A percentile compares a stretch with the other conserved stretches of the same genome.
Evolutionary conservation across 2,113 vertebrate species (phyloP).

Genomic region (Phasianus colchicus): DNA sequence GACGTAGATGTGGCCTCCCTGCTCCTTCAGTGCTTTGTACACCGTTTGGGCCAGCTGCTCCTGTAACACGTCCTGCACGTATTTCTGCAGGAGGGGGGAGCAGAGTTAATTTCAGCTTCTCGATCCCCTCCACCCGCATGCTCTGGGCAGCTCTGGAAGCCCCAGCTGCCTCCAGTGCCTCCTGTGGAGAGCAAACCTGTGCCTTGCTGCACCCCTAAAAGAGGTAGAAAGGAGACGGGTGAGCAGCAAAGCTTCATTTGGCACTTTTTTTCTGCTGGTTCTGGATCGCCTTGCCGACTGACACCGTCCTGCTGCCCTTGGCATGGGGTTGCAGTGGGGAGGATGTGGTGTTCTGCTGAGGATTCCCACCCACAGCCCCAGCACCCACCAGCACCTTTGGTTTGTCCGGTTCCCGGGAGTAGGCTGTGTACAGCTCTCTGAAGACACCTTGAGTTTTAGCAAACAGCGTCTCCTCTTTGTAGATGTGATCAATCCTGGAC

Average conservation of each 20-base stretch:
- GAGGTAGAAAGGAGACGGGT: accelerated
- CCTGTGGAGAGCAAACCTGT: accelerated
- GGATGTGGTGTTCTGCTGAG: neutral
- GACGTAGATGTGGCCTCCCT: conserved; percentile 95
- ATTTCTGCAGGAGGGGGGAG: conserved; percentile 84
- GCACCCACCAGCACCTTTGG: conserved; percentile 86
- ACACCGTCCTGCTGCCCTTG: neutral
- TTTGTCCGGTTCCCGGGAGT: conserved; percentile 95
- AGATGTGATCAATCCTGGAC: conserved; percentile 96
- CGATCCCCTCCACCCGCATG: neutral
- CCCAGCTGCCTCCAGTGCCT: neutral
- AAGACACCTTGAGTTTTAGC: conserved; percentile 93
- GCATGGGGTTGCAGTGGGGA: neutral
- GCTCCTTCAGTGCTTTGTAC: conserved; percentile 89
- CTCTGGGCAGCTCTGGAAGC: neutral
- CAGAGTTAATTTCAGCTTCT: neutral
- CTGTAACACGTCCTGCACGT: conserved; percentile 93
- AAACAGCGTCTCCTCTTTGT: conserved; percentile 93
- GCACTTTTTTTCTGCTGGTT: neutral
- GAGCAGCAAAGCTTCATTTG: neutral
- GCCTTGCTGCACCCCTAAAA: neutral
- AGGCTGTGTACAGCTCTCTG: conserved; percentile 93
- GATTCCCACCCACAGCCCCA: neutral
- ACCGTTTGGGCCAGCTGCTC: conserved; percentile 91
- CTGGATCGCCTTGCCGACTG: neutral